Evolutionary conservation across 1,140 invertebrate species (phyloP).

Genomic region (Papilio helenus): DNA sequence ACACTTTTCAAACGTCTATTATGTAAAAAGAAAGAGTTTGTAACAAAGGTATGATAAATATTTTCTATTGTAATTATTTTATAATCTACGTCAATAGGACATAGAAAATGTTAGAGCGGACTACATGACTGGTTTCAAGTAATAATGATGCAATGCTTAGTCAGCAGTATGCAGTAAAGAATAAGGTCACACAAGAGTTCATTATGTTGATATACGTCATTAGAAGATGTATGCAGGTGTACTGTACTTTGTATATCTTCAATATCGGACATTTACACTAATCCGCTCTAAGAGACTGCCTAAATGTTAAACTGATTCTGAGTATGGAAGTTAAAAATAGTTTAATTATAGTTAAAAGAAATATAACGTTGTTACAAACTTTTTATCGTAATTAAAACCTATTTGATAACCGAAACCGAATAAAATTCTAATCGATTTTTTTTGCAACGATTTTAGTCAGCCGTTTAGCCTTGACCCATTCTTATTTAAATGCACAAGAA

Average conservation of each 20-base stretch:
- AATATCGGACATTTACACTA: background rate
- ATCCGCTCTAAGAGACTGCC: too few relatives aligned
- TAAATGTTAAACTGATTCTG: too few relatives aligned
- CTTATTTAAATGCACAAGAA: background rate
- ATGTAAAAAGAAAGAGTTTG: background rate
- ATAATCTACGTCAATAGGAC: background rate
- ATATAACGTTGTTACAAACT: background rate
- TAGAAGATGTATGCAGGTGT: background rate
- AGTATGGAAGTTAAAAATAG: background rate
- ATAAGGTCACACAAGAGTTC: background rate
- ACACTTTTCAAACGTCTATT: background rate
- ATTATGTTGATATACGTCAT: background rate
- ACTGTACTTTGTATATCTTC: background rate
- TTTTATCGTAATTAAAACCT: background rate
- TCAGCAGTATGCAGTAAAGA: background rate
- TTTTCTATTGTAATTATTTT: background rate
- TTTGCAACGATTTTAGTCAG: background rate
- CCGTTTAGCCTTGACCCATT: background rate
- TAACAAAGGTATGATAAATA: background rate
- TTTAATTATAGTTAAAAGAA: background rate
- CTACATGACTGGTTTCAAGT: background rate
- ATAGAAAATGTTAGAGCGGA: background rate
- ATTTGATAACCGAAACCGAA: constrained; percentile 15
- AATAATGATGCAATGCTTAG: background rate
- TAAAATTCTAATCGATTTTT: background rate